These are phyloP conservation scores for Heliothis subflexa DNA, from an alignment of 1,140 invertebrate genomes.

Conservation along the genomic window DNA sequence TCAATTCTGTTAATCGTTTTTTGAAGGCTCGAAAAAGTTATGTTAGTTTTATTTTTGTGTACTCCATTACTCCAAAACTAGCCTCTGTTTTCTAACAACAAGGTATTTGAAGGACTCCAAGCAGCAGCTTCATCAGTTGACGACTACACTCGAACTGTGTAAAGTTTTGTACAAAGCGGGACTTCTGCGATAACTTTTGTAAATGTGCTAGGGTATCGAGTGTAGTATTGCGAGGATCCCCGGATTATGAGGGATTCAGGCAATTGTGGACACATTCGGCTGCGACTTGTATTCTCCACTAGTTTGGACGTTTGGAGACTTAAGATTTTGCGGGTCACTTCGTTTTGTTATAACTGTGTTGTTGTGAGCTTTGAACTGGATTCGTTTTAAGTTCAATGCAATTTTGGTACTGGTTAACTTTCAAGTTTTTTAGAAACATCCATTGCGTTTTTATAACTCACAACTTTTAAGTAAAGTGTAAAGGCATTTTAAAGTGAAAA, in stretches of 20 bases:
- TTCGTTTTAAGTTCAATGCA: background rate
- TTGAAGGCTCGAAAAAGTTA: too few relatives aligned
- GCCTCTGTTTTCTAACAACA: too few relatives aligned
- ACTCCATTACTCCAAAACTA: too few relatives aligned
- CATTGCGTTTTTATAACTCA: too few relatives aligned
- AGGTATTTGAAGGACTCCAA: too few relatives aligned
- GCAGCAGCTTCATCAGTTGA: background rate
- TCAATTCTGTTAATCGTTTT: too few relatives aligned
- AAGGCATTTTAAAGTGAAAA: too few relatives aligned
- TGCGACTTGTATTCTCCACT: slow-evolving; percentile 9
- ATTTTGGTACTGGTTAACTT: background rate
- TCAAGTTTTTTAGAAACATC: background rate
- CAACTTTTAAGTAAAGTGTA: too few relatives aligned
- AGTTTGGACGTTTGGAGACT: background rate
- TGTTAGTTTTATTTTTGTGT: too few relatives aligned
- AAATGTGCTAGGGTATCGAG: slow-evolving; percentile 22
- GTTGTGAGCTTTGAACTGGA: background rate
- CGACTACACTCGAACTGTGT: background rate
- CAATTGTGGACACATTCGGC: slow-evolving; percentile 40
- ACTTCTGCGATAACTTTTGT: background rate
- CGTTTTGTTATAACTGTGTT: slow-evolving; percentile 6
- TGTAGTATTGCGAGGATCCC: slow-evolving; percentile 18
- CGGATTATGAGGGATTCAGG: slow-evolving; percentile 41
- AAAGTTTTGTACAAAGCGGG: too few relatives aligned
- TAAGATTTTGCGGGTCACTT: slow-evolving; percentile 20